phyloP scores from a whole-genome alignment of 2,888 invertebrate species.

The Buathra laborator region DNA sequence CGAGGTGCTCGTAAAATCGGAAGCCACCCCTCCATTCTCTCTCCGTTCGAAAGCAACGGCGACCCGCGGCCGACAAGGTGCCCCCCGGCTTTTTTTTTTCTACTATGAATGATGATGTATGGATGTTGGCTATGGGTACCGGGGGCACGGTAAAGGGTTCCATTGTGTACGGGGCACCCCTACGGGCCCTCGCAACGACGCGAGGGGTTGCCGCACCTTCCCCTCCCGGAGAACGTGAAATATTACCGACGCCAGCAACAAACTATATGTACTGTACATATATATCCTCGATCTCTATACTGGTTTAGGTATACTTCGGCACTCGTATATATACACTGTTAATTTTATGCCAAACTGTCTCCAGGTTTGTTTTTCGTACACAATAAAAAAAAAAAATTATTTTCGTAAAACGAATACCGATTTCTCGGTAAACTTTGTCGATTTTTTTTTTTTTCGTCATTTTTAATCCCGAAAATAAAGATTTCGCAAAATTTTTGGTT shows the following conservation, averaged over 20 bases:
- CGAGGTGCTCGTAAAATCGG: slow-evolving; percentile 75
- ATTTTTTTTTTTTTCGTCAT: too few species aligned
- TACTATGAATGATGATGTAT: slow-evolving; percentile 85
- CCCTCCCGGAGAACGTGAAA: slow-evolving; percentile 76
- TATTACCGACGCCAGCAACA: slow-evolving; percentile 78
- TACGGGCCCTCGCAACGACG: slow-evolving; percentile 65
- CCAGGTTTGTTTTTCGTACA: slow-evolving; percentile 55
- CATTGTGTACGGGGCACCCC: slow-evolving; percentile 81
- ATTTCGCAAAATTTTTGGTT: too few species aligned
- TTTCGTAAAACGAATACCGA: neutral
- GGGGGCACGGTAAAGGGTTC: slow-evolving; percentile 85
- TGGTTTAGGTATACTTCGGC: slow-evolving; percentile 16
- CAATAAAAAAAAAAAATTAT: neutral
- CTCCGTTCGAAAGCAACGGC: slow-evolving; percentile 50
- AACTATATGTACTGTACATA: slow-evolving; percentile 49
- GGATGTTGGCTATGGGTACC: slow-evolving; percentile 83
- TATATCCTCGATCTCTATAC: slow-evolving; percentile 37
- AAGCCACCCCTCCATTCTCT: slow-evolving; percentile 71
- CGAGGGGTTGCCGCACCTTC: slow-evolving; percentile 57
- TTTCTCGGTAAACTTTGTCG: too few species aligned
- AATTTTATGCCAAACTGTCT: slow-evolving; percentile 83
- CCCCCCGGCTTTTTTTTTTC: slow-evolving; percentile 80
- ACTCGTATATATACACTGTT: slow-evolving; percentile 74
- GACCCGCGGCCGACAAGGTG: slow-evolving; percentile 70
- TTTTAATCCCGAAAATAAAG: too few species aligned